Evolutionary conservation across 2,113 vertebrate genomes (phyloP), one percentile per base, ranked within the genome.

Genomic region (Eretmochelys imbricata): DNA sequence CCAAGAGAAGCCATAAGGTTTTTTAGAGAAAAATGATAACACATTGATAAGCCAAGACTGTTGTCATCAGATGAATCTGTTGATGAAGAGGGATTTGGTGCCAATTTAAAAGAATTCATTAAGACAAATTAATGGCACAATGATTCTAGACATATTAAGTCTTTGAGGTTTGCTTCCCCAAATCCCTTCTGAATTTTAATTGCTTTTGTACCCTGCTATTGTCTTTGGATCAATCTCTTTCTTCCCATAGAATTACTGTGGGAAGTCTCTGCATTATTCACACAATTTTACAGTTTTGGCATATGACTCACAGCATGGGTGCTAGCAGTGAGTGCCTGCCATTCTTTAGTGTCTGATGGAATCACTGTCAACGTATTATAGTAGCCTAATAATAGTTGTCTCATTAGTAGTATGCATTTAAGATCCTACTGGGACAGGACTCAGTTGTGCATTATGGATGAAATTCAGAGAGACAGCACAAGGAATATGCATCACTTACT

Each of bases 171-270:
- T 89, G 1, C n/a, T 86, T 54, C 88, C 85, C 38, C 12, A 82
- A 27, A 87, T 80, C 31, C 20, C 80, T 59, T 90, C 95, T 94
- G 38, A 80, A 50, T 27, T 95, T 13, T 65, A 88, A 89, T 51
- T 88, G 46, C 14, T 13, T 94, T 95, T 97, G 93, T 96, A 96
- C 82, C 38, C 86, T 62, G 10, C 42, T 80, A 81, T 93, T 94
- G 49, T 87, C 85, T 53, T 96, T 96, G 54, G 95, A 91, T 91
- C 57, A 46, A 92, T 95, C 81, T 88, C 54, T 82, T 11, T 91
- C 29, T 94, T n/a, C 48, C 79, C 55, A 85, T 93, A 53, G 81
- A 87, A 95, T 94, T 82, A 42, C 80, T 53, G 49, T 5, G 16
- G 82, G 91, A 59, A 79, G 83, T 57, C 50, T 53, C 48, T 31